phyloP scores from a whole-genome alignment of 1,140 invertebrate species.

The Zaprionus lachaisei region DNA sequence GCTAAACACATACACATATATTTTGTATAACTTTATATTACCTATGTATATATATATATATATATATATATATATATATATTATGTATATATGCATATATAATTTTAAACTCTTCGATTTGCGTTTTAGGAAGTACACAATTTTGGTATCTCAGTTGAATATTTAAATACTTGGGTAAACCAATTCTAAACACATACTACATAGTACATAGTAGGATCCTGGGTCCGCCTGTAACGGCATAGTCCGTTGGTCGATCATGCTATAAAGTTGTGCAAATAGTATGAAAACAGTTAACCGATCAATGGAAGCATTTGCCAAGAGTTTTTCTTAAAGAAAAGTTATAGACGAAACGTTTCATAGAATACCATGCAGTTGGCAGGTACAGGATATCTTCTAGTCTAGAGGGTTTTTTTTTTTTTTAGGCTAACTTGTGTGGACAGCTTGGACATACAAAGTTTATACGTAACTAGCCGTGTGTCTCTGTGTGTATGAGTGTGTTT shows the following conservation, averaged over 20 bases:
- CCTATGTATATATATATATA: slow-evolving; percentile 21
- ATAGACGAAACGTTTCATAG: not conserved
- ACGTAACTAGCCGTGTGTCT: slow-evolving; percentile 22
- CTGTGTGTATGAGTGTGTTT: slow-evolving; percentile 1
- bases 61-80: slow-evolving; percentile 27
- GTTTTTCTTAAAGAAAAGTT: not conserved
- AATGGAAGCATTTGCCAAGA: not conserved
- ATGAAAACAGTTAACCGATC: not conserved
- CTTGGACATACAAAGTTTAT: not conserved
- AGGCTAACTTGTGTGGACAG: slow-evolving; percentile 39
- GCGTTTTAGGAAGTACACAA: slow-evolving; percentile 33
- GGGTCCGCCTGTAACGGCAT: not conserved
- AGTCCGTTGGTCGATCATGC: not conserved
- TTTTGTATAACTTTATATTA: slow-evolving; percentile 15
- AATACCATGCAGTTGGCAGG: not conserved
- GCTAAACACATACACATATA: slow-evolving; percentile 9
- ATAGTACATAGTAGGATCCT: slow-evolving; percentile 3
- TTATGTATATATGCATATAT: slow-evolving; percentile 14
- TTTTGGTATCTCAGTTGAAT: slow-evolving; percentile 18
- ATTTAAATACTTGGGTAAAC: slow-evolving; percentile 10
- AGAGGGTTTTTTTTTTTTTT: slow-evolving; percentile 8
- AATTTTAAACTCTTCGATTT: slow-evolving; percentile 41
- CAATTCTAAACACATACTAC: slow-evolving; percentile 15
- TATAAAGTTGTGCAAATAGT: slow-evolving; percentile 1
- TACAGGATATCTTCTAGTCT: slow-evolving; percentile 18